Evolutionary conservation across 2,888 invertebrate genomes (phyloP), one percentile per base, ranked within the genome.

Genomic region (Lycaena phlaeas): DNA sequence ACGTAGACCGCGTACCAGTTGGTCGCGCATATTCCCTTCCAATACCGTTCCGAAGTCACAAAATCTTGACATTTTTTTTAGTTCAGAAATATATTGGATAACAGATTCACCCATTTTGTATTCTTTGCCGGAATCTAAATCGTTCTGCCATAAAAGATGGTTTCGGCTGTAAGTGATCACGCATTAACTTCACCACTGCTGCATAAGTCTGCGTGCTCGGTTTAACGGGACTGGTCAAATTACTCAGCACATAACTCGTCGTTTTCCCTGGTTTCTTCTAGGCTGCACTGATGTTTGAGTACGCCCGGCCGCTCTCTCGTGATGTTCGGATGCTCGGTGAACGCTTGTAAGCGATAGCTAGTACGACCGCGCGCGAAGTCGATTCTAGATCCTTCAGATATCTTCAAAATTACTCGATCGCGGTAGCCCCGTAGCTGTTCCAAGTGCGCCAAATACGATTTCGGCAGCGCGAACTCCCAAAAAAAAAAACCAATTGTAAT

Each of bases 221-320:
- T 38, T 38, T 38, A 15, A 9, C 15, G 10, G 38, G 38, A 17
- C 27, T 38, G 4, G 6, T 18, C 6, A 38, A 27, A 18, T 38
- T 38, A 17, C 17, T 18, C 17, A 38, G 10, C n/a, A n/a, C n/a
- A n/a, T 17, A 38, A 28, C 10, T 38, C 27, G 17, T 38, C n/a
- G 27, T 14, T 28, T 28, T n/a, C n/a, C n/a, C n/a, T n/a, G n/a
- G n/a, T n/a, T n/a, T n/a, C n/a, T n/a, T n/a, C n/a, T n/a, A n/a
- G n/a, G n/a, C n/a, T n/a, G n/a, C n/a, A n/a, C n/a, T n/a, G n/a
- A n/a, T n/a, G n/a, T n/a, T n/a, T n/a, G n/a, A n/a, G n/a, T n/a
- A n/a, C n/a, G n/a, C n/a, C n/a, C n/a, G n/a, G n/a, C n/a, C n/a
- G n/a, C n/a, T n/a, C n/a, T n/a, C n/a, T n/a, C n/a, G n/a, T n/a